Evolutionary conservation across 2,888 invertebrate species (phyloP), one percentile per base, ranked within the genome.

Genomic region (Scrobipalpa costella): DNA sequence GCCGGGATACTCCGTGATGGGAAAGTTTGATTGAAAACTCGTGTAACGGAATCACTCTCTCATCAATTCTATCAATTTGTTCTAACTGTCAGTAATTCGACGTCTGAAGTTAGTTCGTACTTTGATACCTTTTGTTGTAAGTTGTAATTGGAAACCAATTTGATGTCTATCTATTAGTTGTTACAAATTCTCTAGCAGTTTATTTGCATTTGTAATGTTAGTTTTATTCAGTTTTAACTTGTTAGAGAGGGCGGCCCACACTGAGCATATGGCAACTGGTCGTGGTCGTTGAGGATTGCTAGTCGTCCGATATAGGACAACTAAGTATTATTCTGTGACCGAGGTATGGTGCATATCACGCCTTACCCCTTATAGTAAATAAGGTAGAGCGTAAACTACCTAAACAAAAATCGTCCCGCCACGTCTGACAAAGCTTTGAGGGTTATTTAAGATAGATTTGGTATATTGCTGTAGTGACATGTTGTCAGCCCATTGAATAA

Each of bases 21-120:
- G 15, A 38, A 62, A 63, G 47, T 63, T 60, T 55, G 62, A 63
- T 63, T 62, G 62, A 63, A 65, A 62, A 62, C 50, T 62, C 40
- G 8, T 57, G 44, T 59, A 59, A 36, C 33, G 17, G 44, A 63
- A 60, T 60, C 44, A 55, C 13, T 15, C 47, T n/a, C 49, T 57
- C 38, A 58, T 50, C 19, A 44, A 63, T 58, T 38, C 58, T 27
- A 52, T 61, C 38, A 62, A 62, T 55, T 62, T 40, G 44, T 62
- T 40, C n/a, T 62, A 62, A 62, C 34, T 61, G 34, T 15, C 44
- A 17, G 17, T 17, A 17, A 60, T 57, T 21, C 8, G 11, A 49
- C 34, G 38, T 65, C 47, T 38, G 61, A 61, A 49, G 47, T 60
- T 49, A 47, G 47, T 33, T 60, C 9, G 36, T 34, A 13, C 19